A percentile compares a stretch with the other conserved stretches of the same genome.
These are phyloP conservation scores for Pheosia gnoma DNA, from an alignment of 2,888 invertebrate genomes.

Conservation along the genomic window DNA sequence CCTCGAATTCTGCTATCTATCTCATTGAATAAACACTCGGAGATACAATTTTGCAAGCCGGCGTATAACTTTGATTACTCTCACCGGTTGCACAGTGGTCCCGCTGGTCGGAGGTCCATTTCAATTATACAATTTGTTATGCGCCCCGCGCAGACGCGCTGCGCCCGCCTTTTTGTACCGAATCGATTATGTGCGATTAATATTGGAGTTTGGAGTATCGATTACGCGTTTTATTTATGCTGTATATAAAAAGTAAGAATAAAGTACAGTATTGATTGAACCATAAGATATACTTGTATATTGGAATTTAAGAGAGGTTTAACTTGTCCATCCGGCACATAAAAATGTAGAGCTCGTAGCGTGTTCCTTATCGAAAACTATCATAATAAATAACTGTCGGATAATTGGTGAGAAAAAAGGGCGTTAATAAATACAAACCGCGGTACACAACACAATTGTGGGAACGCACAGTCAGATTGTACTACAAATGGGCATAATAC, in stretches of 20 bases:
- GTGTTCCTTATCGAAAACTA: slow-evolving; percentile 18
- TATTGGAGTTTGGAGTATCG: slow-evolving; percentile 33
- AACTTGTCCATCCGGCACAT: too few species aligned
- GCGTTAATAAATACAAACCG: slow-evolving; percentile 29
- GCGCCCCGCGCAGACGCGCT: slow-evolving; percentile 19
- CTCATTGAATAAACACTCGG: too few species aligned
- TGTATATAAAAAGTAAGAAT: not conserved
- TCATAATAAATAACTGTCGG: slow-evolving; percentile 14
- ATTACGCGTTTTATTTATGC: slow-evolving; percentile 25
- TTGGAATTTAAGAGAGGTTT: too few species aligned
- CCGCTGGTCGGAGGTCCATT: slow-evolving; percentile 20
- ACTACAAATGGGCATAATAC: slow-evolving; percentile 28
- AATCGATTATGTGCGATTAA: slow-evolving; percentile 39
- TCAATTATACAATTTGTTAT: slow-evolving; percentile 48
- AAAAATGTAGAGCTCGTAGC: not conserved
- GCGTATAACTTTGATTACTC: not conserved
- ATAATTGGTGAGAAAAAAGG: slow-evolving; percentile 47
- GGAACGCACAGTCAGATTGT: slow-evolving; percentile 29
- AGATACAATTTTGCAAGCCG: not conserved
- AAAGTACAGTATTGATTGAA: not conserved
- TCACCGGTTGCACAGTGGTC: slow-evolving; percentile 12
- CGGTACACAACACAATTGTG: slow-evolving; percentile 41
- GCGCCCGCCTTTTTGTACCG: slow-evolving; percentile 32
- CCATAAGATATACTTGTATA: too few species aligned
- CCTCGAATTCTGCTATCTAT: too few species aligned